Percentiles rank a stretch among this genome's conserved stretches.
Conservation (phyloP, 2,113 vertebrate species). For the Otolemur garnettii region DNA sequence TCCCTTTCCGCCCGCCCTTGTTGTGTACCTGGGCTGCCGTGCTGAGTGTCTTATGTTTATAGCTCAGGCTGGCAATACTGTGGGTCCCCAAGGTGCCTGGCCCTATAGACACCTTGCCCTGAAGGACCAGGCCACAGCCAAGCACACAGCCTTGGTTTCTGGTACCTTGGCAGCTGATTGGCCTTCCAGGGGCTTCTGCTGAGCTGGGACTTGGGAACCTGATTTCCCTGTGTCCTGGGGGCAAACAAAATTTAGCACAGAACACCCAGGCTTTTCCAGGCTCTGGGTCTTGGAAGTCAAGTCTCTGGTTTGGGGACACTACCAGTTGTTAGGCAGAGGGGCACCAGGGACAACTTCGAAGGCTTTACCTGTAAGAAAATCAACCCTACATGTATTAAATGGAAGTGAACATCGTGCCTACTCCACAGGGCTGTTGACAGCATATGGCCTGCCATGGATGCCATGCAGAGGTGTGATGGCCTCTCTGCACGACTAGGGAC, state of each 20-base stretch:
- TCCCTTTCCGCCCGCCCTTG: not conserved
- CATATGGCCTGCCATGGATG: not conserved
- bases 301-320: not conserved
- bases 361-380: not conserved
- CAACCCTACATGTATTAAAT: rapidly evolving
- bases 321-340: not conserved
- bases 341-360: not conserved
- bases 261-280: not conserved
- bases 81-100: not conserved
- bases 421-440: not conserved
- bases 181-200: not conserved
- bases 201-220: not conserved
- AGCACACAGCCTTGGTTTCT: slow-evolving; percentile 20
- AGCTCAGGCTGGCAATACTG: not conserved
- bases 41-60: not conserved
- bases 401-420: not conserved
- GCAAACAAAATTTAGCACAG: not conserved
- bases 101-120: not conserved
- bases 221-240: not conserved
- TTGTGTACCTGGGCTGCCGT: not conserved
- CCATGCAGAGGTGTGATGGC: not conserved
- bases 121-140: not conserved
- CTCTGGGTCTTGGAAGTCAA: not conserved
- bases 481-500: not conserved
- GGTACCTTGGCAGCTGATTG: not conserved